Percentiles rank a stretch among this genome's conserved stretches.
Conservation (phyloP, 2,797 vertebrate species). For the Lagocephalus sceleratus region DNA sequence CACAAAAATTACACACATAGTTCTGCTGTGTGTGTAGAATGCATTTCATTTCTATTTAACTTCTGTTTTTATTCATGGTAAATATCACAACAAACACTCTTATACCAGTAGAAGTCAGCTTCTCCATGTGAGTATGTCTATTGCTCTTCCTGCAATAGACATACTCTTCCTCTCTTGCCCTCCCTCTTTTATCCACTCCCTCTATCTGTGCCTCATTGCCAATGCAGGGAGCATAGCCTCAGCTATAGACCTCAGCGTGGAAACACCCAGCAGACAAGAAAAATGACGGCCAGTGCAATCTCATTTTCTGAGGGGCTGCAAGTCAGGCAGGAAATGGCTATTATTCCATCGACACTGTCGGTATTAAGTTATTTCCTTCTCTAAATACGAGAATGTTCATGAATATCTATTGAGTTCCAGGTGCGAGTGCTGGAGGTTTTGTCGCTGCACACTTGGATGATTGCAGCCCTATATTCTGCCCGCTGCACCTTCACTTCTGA, state of each 20-base stretch:
- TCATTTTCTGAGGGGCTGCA: constrained; percentile 99
- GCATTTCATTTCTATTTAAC: constrained; percentile 50
- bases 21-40: constrained; percentile 31
- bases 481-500: constrained; percentile 87
- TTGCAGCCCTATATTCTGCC: constrained; percentile 92
- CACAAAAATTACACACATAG: constrained; percentile 25
- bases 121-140: constrained; percentile 3
- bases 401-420: constrained; percentile 99
- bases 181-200: constrained; percentile 30
- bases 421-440: constrained; percentile 83
- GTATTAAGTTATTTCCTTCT: constrained; percentile 99
- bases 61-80: constrained; percentile 54
- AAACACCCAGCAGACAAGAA: constrained; percentile 93
- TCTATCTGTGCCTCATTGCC: constrained; percentile 82
- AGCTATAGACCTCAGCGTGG: constrained; percentile 75
- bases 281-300: constrained; percentile 94
- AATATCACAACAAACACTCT: constrained; percentile 47
- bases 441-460: constrained; percentile 81
- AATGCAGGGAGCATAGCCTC: constrained; percentile 83
- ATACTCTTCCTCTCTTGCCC: constrained; percentile 17
- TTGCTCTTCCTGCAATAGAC: too few species aligned
- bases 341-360: constrained; percentile 98
- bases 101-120: constrained; percentile 41
- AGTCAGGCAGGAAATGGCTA: constrained; percentile 98
- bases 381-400: constrained; percentile 99